Evolutionary conservation across 2,888 invertebrate genomes (phyloP), one percentile per base, ranked within the genome.

Genomic region (Acronicta alni): DNA sequence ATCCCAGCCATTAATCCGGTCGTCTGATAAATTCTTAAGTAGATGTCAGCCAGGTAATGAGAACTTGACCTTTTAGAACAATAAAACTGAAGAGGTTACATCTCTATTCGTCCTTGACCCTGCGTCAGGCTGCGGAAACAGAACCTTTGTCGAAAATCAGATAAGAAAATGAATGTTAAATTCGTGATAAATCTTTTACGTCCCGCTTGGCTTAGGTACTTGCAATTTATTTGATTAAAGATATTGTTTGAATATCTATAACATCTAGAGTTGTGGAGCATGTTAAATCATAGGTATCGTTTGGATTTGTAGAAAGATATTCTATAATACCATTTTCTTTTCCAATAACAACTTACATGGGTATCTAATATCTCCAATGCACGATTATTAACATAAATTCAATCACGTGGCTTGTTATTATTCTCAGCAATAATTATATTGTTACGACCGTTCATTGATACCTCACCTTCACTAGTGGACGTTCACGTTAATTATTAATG

Each of bases 1-100:
- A 41, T 14, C 3, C 12, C 10, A 23, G 20, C 17, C 52, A 62
- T 45, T 56, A 59, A 65, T 53, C 41, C 37, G 16, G 26, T 23
- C 32, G 32, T 63, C 39, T 58, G 53, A 53, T 60, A 53, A 51
- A 60, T 56, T 51, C 20, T 23, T 52, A 16, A 55, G 44, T 57
- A 47, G 32, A 61, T 51, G 57, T 38, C 49, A 49, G 38, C 18
- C 39, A 61, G 49, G 57, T 57, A 77, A 67, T 75, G 72, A 59
- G 75, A 75, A 73, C 79, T 74, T 81, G 80, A 81, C 81, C 81
- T 83, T 81, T 82, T 52, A 56, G 62, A 69, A 81, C 76, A 77
- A 81, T 81, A 67, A 67, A 71, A 61, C 67, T 73, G 58, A 71
- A 74, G 51, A 77, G 67, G 63, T 71, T 48, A 57, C 47, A 42